phyloP scores from a whole-genome alignment of 2,113 vertebrate species.

The Nerophis ophidion region DNA sequence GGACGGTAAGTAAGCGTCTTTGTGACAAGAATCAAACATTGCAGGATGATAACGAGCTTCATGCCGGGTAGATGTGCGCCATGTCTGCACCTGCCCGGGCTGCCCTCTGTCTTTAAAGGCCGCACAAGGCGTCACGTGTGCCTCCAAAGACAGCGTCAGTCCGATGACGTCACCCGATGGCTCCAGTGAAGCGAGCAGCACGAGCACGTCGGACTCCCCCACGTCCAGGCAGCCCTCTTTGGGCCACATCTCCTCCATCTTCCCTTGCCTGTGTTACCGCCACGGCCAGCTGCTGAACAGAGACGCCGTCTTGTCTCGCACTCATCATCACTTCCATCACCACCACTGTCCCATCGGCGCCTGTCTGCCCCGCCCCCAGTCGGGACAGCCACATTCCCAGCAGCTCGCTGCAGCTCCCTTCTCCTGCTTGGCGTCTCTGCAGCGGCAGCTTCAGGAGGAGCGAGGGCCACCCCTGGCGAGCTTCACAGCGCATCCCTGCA shows the following conservation, averaged over 20 bases:
- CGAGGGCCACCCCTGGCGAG: neutral
- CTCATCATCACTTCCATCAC: conserved; percentile 64
- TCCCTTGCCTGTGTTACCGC: conserved; percentile 68
- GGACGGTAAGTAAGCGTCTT: conserved; percentile 31
- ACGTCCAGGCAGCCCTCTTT: conserved; percentile 31
- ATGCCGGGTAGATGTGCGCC: conserved; percentile 50
- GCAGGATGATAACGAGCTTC: neutral
- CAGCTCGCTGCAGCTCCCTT: conserved; percentile 45
- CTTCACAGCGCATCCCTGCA: conserved; percentile 56
- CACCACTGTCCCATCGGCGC: conserved; percentile 63
- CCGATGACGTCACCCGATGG: conserved; percentile 36
- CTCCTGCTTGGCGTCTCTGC: conserved; percentile 53
- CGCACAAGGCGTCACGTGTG: conserved; percentile 29
- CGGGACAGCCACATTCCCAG: conserved; percentile 32
- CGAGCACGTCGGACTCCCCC: conserved; percentile 24
- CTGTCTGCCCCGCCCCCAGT: conserved; percentile 57
- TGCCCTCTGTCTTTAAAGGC: conserved; percentile 66
- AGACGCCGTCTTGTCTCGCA: conserved; percentile 44
- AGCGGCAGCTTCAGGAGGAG: conserved; percentile 43
- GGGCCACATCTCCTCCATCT: conserved; percentile 52
- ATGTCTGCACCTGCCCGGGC: conserved; percentile 66
- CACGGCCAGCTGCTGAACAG: conserved; percentile 38
- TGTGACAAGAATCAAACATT: too few species aligned
- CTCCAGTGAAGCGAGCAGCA: conserved; percentile 25
- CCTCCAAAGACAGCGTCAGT: conserved; percentile 42